Conservation (phyloP, 2,113 vertebrate genomes). For the Xyrauchen texanus region DNA sequence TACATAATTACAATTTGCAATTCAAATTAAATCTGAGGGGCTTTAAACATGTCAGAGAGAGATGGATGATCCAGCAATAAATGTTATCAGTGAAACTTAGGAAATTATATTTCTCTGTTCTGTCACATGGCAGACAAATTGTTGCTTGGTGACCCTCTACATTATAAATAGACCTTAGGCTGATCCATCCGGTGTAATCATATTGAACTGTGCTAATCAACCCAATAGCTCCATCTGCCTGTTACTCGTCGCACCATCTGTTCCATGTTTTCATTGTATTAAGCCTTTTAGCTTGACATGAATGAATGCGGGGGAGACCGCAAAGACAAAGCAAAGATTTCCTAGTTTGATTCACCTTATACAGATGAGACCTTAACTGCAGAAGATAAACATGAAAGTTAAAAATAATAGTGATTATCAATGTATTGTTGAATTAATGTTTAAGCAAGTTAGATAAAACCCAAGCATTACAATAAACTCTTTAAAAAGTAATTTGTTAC, state of each 20-base stretch:
- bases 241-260: constrained; percentile 51
- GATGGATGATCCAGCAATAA: constrained; percentile 3
- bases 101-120: constrained; percentile 32
- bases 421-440: too few relatives aligned
- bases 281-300: constrained; percentile 33
- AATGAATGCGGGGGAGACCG: constrained; percentile 4
- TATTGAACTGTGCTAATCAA: constrained; percentile 49
- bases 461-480: too few relatives aligned
- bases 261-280: constrained; percentile 23
- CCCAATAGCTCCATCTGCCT: constrained; percentile 56
- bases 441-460: too few relatives aligned
- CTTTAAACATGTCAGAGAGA: neutral
- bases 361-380: too few relatives aligned
- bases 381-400: too few relatives aligned
- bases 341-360: neutral
- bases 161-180: constrained; percentile 42
- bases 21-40: constrained; percentile 26
- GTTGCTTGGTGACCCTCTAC: constrained; percentile 16
- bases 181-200: constrained; percentile 44
- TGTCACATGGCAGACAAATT: neutral
- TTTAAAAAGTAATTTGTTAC: too few relatives aligned
- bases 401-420: too few relatives aligned
- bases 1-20: constrained; percentile 8
- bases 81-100: constrained; percentile 13
- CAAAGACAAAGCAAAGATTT: constrained; percentile 4